Percentiles rank a stretch among this genome's conserved stretches.
These are phyloP conservation scores for Hormiphora californensis DNA, from an alignment of 37 sponge, comb jelly and placozoan genomes.

Conservation along the genomic window DNA sequence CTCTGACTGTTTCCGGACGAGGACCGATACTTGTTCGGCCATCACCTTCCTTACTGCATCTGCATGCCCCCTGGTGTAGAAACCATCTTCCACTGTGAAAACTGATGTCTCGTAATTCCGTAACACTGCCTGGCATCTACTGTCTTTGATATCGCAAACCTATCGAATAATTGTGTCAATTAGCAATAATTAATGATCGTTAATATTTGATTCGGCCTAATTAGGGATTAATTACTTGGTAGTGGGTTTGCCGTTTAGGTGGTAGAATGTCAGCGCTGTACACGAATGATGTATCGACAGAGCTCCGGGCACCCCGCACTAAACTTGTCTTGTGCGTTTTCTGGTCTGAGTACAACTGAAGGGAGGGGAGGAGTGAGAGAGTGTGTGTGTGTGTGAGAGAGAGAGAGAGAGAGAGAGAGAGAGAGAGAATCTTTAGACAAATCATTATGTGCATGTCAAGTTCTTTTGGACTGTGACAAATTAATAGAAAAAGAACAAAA, in stretches of 20 bases:
- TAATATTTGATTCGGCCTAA: neutral
- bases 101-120: constrained; percentile 14
- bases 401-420: too few species aligned
- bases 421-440: too few species aligned
- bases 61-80: constrained; percentile 8
- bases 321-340: too few species aligned
- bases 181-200: neutral
- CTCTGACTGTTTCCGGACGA: too few species aligned
- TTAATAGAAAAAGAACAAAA: too few species aligned
- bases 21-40: neutral
- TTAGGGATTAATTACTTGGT: constrained; percentile 18
- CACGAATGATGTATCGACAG: too few species aligned
- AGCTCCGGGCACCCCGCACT: too few species aligned
- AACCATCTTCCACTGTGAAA: neutral
- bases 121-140: constrained; percentile 19
- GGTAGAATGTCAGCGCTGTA: constrained; percentile 29
- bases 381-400: too few species aligned
- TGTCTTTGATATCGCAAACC: constrained; percentile 45
- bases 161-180: neutral
- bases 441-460: too few species aligned
- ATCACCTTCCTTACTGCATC: constrained; percentile 23
- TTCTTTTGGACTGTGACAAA: too few species aligned
- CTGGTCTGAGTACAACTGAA: too few species aligned
- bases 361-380: too few species aligned
- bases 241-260: constrained; percentile 9